Base-by-base conservation (phyloP, 1,140 invertebrate genomes). In the Drosophila kepulauana region DNA sequence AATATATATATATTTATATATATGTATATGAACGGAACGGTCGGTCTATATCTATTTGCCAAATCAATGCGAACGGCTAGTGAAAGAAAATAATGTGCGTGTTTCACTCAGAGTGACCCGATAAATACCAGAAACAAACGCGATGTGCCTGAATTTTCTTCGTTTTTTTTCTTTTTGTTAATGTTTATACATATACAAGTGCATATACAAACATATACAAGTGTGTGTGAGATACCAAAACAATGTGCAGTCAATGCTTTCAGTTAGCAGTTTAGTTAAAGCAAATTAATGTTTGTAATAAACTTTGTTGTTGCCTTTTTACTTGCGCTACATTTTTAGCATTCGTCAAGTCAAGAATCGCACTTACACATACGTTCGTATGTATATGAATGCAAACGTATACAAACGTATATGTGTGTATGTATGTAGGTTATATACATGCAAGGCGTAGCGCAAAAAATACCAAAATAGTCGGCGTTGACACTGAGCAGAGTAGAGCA, bases 391-490 rank as follows among this genome's bases (percentile, higher is more conserved):
- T 30, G 51, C 28, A 59, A 41, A 41, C 49, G n/a, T 41, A 15
- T 54, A 43, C 38, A 43, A 28, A 10, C 35, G 35, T 38, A 38
- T 58, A 61, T 61, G 33, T 57, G 10, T 52, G 11, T 25, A 59
- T 76, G 58, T 75, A 75, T 75, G 72, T 75, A 62, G 72, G 66
- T 63, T 75, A 75, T 70, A 70, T 59, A 70, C 72, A 74, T 68
- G 71, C 71, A 74, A 62, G 65, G 46, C 73, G 54, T 76, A 76
- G 74, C 74, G 74, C 74, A 76, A 76, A 76, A 75, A 76, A 76
- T 76, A 76, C 61, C 74, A 76, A 71, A 75, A 75, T 75, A 75
- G 72, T 75, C 72, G 66, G 72, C 72, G 72, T 75, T 75, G 68
- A 76, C 74, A 76, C 74, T 56, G 74, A 59, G 68, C 65, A 76